Evolutionary conservation across 2,113 vertebrate genomes (phyloP).

Genomic region (Psophia crepitans): DNA sequence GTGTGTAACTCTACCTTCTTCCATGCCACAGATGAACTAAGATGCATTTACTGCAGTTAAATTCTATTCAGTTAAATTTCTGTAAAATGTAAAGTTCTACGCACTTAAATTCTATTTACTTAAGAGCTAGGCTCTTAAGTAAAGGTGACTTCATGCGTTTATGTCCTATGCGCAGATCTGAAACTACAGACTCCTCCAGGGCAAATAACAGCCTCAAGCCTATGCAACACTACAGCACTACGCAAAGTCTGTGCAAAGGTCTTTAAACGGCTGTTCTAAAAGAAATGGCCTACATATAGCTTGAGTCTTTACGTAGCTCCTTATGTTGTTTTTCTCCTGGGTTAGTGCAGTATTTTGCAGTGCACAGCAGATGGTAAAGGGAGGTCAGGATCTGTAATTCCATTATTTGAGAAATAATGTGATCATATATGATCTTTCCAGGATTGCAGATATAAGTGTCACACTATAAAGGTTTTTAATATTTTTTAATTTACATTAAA

Average conservation of each 20-base stretch:
- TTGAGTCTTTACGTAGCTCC: background rate
- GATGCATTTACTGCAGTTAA: background rate
- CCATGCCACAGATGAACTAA: background rate
- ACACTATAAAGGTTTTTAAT: background rate
- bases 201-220: background rate
- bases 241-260: background rate
- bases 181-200: background rate
- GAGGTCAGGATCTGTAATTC: constrained; percentile 24
- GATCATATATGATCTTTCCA: constrained; percentile 4
- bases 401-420: constrained; percentile 3
- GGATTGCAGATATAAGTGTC: background rate
- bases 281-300: background rate
- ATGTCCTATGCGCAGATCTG: background rate
- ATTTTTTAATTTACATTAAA: background rate
- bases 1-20: background rate
- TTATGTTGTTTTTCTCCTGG: background rate
- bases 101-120: background rate
- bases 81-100: no score
- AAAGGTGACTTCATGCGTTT: background rate
- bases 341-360: background rate
- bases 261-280: background rate
- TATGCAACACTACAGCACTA: background rate
- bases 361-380: constrained; percentile 31
- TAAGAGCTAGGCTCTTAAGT: background rate
- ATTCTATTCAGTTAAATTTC: background rate